Evolutionary conservation across 2,888 invertebrate species (phyloP).

Genomic region (Napeogenes sylphis): DNA sequence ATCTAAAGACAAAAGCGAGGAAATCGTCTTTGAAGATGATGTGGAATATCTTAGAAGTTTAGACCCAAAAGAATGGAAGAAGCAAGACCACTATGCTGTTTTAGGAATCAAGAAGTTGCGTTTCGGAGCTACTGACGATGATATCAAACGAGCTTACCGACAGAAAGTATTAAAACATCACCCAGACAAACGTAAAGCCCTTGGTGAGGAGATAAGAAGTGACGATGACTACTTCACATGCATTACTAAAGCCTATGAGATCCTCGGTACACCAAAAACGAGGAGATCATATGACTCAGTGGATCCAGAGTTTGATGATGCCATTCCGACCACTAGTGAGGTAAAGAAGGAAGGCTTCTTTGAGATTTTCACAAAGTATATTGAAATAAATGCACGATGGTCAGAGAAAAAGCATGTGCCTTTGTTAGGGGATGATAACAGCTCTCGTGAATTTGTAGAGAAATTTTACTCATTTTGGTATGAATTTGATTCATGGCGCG

Average conservation of each 20-base stretch:
- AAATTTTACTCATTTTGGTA: slow-evolving; percentile 98
- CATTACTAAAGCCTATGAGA: slow-evolving; percentile 98
- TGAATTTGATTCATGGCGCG: slow-evolving; percentile 99
- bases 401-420: slow-evolving; percentile 93
- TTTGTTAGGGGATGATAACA: slow-evolving; percentile 85
- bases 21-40: slow-evolving; percentile 81
- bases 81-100: slow-evolving; percentile 98
- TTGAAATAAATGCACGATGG: slow-evolving; percentile 92
- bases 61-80: slow-evolving; percentile 98
- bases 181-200: slow-evolving; percentile 97
- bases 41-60: slow-evolving; percentile 89
- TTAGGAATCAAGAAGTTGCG: slow-evolving; percentile 91
- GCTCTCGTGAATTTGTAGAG: slow-evolving; percentile 91
- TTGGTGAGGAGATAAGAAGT: slow-evolving; percentile 90
- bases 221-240: slow-evolving; percentile 99
- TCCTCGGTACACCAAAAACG: slow-evolving; percentile 86
- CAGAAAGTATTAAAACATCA: slow-evolving; percentile 90
- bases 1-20: slow-evolving; percentile 65
- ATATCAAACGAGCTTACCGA: slow-evolving; percentile 95
- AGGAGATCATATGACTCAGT: slow-evolving; percentile 97
- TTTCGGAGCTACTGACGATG: slow-evolving; percentile 91
- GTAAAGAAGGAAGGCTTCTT: slow-evolving; percentile 89
- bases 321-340: slow-evolving; percentile 85
- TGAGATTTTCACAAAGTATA: slow-evolving; percentile 80
- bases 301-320: slow-evolving; percentile 95